Percentiles rank a stretch among this genome's conserved stretches.
Conservation (phyloP, 2,888 invertebrate genomes). For the Conops quadrifasciatus region DNA sequence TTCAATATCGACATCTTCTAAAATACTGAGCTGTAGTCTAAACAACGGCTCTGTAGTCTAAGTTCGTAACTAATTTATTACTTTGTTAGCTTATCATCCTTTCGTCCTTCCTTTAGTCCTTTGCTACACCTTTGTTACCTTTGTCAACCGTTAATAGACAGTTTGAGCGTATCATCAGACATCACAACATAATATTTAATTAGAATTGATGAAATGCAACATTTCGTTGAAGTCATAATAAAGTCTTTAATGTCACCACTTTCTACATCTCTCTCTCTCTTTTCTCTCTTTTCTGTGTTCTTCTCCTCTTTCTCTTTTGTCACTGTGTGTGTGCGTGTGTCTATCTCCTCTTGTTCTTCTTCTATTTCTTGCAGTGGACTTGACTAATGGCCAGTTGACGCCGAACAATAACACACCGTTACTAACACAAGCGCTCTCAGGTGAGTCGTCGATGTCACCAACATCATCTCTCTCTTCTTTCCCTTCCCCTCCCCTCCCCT, state of each 20-base stretch:
- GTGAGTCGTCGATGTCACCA: constrained; percentile 68
- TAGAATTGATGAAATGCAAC: constrained; percentile 40
- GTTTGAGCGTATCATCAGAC: constrained; percentile 1
- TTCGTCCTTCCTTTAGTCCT: constrained; percentile 24
- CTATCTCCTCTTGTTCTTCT: constrained; percentile 57
- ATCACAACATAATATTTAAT: constrained; percentile 30
- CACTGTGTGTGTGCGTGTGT: constrained; percentile 22
- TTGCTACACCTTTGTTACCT: constrained; percentile 22
- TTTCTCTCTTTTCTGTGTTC: constrained; percentile 39
- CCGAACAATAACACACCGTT: constrained; percentile 96
- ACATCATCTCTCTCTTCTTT: constrained; percentile 30
- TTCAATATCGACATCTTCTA: not conserved
- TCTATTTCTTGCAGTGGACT: constrained; percentile 79
- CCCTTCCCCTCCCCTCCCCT: not conserved
- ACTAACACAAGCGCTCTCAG: constrained; percentile 95
- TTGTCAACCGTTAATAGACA: constrained; percentile 24
- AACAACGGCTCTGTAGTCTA: not conserved
- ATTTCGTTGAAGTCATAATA: constrained; percentile 10
- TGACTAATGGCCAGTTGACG: constrained; percentile 94
- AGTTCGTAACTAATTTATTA: constrained; percentile 11
- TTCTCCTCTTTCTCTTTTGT: constrained; percentile 35
- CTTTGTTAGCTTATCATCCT: constrained; percentile 18
- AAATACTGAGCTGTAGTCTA: not conserved
- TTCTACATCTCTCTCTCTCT: constrained; percentile 35
- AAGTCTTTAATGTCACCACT: constrained; percentile 29